Base-by-base conservation (phyloP, 1,140 invertebrate genomes). In the Pseudomyrmex cubaensis region DNA sequence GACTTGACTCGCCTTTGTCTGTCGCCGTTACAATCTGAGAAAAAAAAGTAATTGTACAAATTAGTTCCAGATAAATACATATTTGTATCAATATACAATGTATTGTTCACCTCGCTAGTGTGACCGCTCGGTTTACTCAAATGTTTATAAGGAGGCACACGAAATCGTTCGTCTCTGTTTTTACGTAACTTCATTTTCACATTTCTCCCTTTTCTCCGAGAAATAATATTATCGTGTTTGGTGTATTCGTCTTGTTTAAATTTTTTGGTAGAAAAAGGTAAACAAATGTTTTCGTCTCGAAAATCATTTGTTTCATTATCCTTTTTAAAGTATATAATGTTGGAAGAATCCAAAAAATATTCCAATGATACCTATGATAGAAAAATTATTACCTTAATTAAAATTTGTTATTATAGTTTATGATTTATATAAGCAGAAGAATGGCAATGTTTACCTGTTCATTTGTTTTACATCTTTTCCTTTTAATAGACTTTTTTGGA, bases 401-500 rank as follows among this genome's bases (percentile, higher is more conserved):
- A 4, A 8, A 46, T 13, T 59, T 57, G 13, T 7, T 73, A 20
- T 22, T 20, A 50, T 20, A 35, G 35, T 35, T 35, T 7, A 7
- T 35, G 35, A 35, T 7, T 91, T 73, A 1, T 72, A 82, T 89
- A 91, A 25, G 90, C 89, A 89, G 20, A 44, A 89, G 84, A 46
- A 59, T 48, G 35, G 56, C 44, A 20, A 77, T 83, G 15, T 56
- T 63, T 57, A 77, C 69, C 91, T 93, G 73, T 90, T 93, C 83
- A 88, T 92, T 61, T 85, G 87, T 89, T 83, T 89, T n/a, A 92
- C 69, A 73, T 91, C 89, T 88, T 92, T 93, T 91, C 89, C 93
- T 70, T 85, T 90, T 91, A 63, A 82, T 76, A 67, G 84, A 63
- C 89, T 92, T 88, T 20, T 87, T 69, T 44, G 87, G 77, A 84